Evolutionary conservation across 1,140 invertebrate species (phyloP).

Genomic region (Dolichoris vasculosae): DNA sequence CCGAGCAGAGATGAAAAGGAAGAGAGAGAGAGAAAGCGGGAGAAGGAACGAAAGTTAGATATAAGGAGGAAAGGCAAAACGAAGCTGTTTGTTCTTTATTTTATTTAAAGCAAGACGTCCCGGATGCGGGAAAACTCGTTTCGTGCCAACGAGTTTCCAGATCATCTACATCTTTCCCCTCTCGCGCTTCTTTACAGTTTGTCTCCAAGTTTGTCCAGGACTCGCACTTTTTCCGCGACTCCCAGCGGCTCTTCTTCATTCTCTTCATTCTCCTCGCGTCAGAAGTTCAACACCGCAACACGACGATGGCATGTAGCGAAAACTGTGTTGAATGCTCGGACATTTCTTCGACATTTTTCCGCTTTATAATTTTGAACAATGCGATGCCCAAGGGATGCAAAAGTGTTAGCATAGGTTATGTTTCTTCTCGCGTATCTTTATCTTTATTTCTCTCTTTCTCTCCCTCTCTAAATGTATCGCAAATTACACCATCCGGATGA

Average conservation of each 20-base stretch:
- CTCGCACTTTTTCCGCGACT: neutral
- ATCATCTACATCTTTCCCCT: neutral
- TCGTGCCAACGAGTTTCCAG: slow-evolving; percentile 24
- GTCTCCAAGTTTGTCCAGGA: neutral
- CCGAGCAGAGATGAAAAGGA: neutral
- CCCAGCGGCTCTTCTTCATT: neutral
- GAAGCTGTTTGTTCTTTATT: slow-evolving; percentile 38
- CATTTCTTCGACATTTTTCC: neutral
- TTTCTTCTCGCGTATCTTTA: neutral
- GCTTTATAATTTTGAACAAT: neutral
- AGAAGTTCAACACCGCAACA: too few species aligned
- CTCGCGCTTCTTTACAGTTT: neutral
- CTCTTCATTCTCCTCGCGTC: neutral
- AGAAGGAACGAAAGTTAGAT: neutral
- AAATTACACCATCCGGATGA: neutral
- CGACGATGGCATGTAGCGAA: neutral
- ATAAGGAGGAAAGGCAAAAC: neutral
- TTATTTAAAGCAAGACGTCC: slow-evolving; percentile 43
- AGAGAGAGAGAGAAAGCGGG: neutral
- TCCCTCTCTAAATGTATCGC: slow-evolving; percentile 4
- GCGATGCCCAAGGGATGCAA: neutral
- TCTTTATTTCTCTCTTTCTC: neutral
- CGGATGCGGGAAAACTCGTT: slow-evolving; percentile 44
- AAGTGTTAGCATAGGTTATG: neutral
- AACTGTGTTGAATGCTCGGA: neutral